Percentiles rank a stretch among this genome's conserved stretches.
Conservation (phyloP, 2,888 invertebrate genomes). For the Ectropis crepuscularia region DNA sequence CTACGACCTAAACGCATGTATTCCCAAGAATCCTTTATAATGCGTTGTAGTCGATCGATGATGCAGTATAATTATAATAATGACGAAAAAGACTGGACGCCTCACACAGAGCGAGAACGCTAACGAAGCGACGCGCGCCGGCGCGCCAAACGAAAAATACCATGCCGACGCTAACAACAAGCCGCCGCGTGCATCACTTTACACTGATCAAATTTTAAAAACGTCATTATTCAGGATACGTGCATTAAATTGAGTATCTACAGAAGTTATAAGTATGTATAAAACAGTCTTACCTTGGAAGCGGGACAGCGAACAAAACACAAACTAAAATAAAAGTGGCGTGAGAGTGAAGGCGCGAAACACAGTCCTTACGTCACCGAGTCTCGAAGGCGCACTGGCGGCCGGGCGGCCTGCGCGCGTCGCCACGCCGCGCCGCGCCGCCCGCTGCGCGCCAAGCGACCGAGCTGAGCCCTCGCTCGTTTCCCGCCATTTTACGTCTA, state of each 20-base stretch:
- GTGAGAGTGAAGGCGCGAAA: conserved; percentile 39
- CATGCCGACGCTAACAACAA: conserved; percentile 2
- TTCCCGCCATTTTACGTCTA: conserved; percentile 16
- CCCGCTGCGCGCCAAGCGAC: conserved; percentile 1
- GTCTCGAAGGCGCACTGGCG: conserved; percentile 27
- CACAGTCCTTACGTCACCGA: conserved; percentile 37
- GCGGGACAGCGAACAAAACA: conserved; percentile 33
- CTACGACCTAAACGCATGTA: too few relatives aligned
- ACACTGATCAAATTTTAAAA: neutral
- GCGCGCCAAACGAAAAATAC: neutral
- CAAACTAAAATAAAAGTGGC: conserved; percentile 36
- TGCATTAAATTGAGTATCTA: neutral
- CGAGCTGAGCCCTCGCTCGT: neutral
- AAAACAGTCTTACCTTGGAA: conserved; percentile 32
- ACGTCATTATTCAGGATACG: neutral
- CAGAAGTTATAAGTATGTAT: neutral
- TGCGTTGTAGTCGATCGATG: too few relatives aligned
- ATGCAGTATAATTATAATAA: too few relatives aligned
- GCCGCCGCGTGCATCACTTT: conserved; percentile 8
- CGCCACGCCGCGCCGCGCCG: conserved; percentile 16
- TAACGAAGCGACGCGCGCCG: neutral
- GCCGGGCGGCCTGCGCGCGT: conserved; percentile 8
- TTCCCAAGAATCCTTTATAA: too few relatives aligned
- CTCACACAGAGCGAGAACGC: conserved; percentile 2
- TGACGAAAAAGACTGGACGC: too few relatives aligned